Evolutionary conservation across 2,113 vertebrate species (phyloP).

Genomic region (Lophius piscatorius): DNA sequence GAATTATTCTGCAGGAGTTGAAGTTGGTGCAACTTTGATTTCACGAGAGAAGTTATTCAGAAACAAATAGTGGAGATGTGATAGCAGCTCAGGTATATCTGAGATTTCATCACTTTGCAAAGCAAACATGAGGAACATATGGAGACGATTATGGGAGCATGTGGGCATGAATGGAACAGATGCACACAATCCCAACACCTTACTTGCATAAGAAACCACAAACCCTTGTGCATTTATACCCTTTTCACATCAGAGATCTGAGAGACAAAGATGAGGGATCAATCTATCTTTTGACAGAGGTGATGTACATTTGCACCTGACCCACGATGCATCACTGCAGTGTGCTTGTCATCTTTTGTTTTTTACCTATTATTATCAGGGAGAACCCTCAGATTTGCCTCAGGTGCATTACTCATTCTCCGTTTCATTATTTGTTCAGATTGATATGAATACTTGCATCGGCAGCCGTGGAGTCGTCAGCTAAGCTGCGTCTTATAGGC

Average conservation of each 20-base stretch:
- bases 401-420: constrained; percentile 71
- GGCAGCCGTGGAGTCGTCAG: constrained; percentile 55
- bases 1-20: too few relatives aligned
- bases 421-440: constrained; percentile 79
- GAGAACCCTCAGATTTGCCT: constrained; percentile 72
- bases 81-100: not conserved
- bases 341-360: constrained; percentile 58
- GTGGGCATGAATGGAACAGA: constrained; percentile 29
- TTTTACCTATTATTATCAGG: constrained; percentile 59
- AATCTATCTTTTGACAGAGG: constrained; percentile 55
- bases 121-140: not conserved
- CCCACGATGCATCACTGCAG: constrained; percentile 48
- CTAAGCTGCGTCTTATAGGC: constrained; percentile 83
- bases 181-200: constrained; percentile 16
- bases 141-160: constrained; percentile 25
- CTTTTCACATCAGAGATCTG: constrained; percentile 14
- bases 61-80: not conserved
- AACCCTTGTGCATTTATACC: constrained; percentile 23
- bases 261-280: constrained; percentile 24
- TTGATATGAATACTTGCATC: constrained; percentile 76
- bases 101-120: not conserved
- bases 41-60: not conserved
- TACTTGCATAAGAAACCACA: constrained; percentile 13
- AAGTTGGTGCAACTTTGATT: too few relatives aligned
- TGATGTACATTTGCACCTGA: constrained; percentile 47